phyloP scores from a whole-genome alignment of 2,888 invertebrate species.

The Vesta saturnalis region DNA sequence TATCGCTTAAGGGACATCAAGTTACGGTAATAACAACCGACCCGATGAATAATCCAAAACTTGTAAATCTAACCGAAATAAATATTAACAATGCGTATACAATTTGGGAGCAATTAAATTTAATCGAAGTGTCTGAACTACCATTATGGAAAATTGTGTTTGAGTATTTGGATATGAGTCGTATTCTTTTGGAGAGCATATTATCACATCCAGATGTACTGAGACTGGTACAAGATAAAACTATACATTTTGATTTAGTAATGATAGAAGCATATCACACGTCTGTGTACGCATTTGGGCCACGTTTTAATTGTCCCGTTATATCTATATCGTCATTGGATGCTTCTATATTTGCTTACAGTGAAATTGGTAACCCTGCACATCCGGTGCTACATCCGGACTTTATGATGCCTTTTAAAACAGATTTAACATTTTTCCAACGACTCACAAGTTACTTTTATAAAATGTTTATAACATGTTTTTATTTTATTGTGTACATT shows the following conservation, averaged over 20 bases:
- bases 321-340: slow-evolving; percentile 55
- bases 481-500: too few species aligned
- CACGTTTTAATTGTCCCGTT: slow-evolving; percentile 54
- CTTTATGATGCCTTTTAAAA: slow-evolving; percentile 45
- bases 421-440: slow-evolving; percentile 49
- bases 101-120: too few species aligned
- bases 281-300: slow-evolving; percentile 49
- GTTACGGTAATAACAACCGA: slow-evolving; percentile 61
- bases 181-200: slow-evolving; percentile 24
- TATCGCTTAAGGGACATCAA: slow-evolving; percentile 63
- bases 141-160: background rate
- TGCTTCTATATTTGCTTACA: slow-evolving; percentile 47
- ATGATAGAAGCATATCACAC: slow-evolving; percentile 53
- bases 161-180: background rate
- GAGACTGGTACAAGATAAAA: slow-evolving; percentile 50
- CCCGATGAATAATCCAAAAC: slow-evolving; percentile 58
- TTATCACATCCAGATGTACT: slow-evolving; percentile 48
- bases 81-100: slow-evolving; percentile 57
- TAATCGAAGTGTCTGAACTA: background rate
- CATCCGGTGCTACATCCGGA: slow-evolving; percentile 56
- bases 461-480: background rate
- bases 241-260: slow-evolving; percentile 53
- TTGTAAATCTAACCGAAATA: slow-evolving; percentile 60
- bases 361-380: slow-evolving; percentile 52
- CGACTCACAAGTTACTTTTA: slow-evolving; percentile 36